These are phyloP conservation scores for Sipha flava DNA, from an alignment of 1,140 invertebrate species.

Conservation along the genomic window DNA sequence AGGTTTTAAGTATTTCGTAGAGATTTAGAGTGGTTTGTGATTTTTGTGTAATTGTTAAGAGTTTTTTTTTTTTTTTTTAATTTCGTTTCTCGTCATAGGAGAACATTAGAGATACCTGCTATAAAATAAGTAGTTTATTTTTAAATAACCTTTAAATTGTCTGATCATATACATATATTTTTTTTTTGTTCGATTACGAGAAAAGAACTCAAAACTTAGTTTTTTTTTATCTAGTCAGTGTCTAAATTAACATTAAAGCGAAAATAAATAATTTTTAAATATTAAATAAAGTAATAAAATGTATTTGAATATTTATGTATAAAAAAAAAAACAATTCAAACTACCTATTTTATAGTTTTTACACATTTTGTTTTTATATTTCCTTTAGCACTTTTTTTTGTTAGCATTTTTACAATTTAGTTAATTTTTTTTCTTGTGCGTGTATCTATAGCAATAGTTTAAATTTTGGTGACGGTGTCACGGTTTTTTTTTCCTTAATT, in stretches of 20 bases:
- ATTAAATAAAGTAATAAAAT: background rate
- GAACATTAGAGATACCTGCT: background rate
- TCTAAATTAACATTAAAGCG: background rate
- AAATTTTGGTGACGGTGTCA: slow-evolving; percentile 22
- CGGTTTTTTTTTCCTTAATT: background rate
- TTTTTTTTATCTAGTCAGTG: slow-evolving; percentile 17
- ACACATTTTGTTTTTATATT: slow-evolving; percentile 21
- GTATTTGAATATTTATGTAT: background rate
- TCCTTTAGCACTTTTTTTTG: slow-evolving; percentile 8
- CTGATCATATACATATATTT: background rate
- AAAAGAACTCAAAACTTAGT: background rate
- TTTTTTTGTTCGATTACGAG: background rate
- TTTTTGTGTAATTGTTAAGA: background rate
- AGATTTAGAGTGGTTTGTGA: background rate
- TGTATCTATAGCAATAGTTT: slow-evolving; percentile 12
- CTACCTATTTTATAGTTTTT: slow-evolving; percentile 27
- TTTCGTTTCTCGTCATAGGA: no score
- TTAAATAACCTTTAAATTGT: no score
- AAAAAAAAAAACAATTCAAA: background rate
- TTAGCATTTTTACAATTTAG: background rate
- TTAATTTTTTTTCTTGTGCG: background rate
- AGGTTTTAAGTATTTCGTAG: background rate
- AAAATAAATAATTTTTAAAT: background rate
- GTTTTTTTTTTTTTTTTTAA: no score
- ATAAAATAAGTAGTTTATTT: slow-evolving; percentile 21